Evolutionary conservation across 2,113 vertebrate species (phyloP).

Genomic region (Gnathonemus longibarbis): DNA sequence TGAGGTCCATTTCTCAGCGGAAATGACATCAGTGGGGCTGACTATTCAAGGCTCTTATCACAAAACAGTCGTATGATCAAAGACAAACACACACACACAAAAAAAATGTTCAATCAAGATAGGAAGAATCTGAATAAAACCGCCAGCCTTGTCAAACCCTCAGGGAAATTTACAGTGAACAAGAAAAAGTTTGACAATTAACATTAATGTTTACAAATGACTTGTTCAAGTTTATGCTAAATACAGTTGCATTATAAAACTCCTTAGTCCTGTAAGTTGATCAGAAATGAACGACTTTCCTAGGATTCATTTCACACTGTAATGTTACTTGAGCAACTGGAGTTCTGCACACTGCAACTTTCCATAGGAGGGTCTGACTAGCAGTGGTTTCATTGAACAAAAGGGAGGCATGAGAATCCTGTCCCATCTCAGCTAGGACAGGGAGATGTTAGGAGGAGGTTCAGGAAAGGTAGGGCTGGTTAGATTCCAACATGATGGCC

Average conservation of each 20-base stretch:
- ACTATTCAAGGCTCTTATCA: slow-evolving; percentile 45
- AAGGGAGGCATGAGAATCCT: slow-evolving; percentile 16
- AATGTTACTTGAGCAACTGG: not conserved
- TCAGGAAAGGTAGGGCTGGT: slow-evolving; percentile 14
- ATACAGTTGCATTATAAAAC: not conserved
- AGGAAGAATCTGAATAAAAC: slow-evolving; percentile 44
- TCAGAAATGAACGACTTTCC: not conserved
- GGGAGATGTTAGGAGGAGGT: slow-evolving; percentile 27
- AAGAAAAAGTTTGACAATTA: not conserved
- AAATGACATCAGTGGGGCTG: slow-evolving; percentile 49
- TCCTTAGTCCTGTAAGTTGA: not conserved
- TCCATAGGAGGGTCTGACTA: slow-evolving; percentile 33
- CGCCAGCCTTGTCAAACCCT: slow-evolving; percentile 47
- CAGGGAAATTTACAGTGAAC: not conserved
- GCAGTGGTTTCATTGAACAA: slow-evolving; percentile 36
- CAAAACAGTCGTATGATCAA: slow-evolving; percentile 41
- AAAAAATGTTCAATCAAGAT: slow-evolving; percentile 29
- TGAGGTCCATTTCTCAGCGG: slow-evolving; percentile 43
- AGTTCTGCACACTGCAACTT: not conserved
- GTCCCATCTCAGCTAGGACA: slow-evolving; percentile 36
- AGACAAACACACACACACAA: slow-evolving; percentile 35
- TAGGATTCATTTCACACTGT: not conserved
- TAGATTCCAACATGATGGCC: slow-evolving; percentile 7
- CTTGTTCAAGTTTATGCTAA: not conserved
- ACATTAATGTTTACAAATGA: not conserved